Base-by-base conservation (phyloP, 2,888 invertebrate species). In the Orchesellides sinensis region DNA sequence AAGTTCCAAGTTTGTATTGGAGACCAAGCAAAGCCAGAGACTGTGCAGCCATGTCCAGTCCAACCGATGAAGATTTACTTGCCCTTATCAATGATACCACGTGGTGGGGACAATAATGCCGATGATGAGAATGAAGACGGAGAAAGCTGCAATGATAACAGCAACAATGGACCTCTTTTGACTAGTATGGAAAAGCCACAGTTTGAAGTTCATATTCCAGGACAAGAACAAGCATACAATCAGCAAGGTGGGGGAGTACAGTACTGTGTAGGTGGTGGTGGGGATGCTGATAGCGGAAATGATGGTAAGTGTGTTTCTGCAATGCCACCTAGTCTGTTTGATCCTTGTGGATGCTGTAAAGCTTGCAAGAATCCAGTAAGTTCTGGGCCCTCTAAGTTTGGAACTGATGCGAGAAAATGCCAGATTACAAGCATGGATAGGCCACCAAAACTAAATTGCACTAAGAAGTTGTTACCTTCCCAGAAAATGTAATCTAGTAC, bases 1-100 rank as follows among this genome's bases (percentile, higher is more conserved):
- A 82, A 82, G 49, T 82, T 82, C 17, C 82, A 82, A 27, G 75
- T 82, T 17, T 69, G 68, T 27, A 82, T 82, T 40, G 82, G 82
- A 25, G 63, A 82, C 12, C 74, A 23, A 10, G 17, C 25, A 8
- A 27, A 68, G 23, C 68, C 81, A 10, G 66, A 70, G 65, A 79
- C 79, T 3, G 63, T 79, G 27, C 79, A 69, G 40, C 70, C 79
- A 1, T 79, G 79, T 45, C 73, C 81, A 10, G 29, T 23, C 0
- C 81, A 73, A 19, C 73, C 65, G 14, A 66, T 66, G 65, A 66
- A 66, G 56, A 40, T 82, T 17, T 81, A 73, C 27, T 21, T 81
- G 3, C 81, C 81, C 3, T 17, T 65, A 12, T 40, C 35, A 19
- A 69, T 82, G 74, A 32, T 82, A 1, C 75, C 81, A 10, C 47